Base-by-base conservation (phyloP, 1,140 invertebrate species). In the Sitobion miscanthi region DNA sequence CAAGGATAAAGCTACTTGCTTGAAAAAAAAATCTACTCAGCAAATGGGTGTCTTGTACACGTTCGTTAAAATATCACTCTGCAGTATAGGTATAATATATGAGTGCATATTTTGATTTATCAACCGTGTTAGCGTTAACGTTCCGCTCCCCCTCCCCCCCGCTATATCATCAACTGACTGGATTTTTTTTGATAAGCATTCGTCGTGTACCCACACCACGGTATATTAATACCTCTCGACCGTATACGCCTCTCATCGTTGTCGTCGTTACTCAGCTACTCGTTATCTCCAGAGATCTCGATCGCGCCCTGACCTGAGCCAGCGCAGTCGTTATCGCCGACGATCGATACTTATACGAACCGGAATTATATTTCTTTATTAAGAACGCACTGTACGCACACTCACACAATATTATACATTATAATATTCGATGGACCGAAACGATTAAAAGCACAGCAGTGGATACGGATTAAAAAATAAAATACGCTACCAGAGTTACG, bases 401-500 rank as follows among this genome's bases (percentile, higher is more conserved):
- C 30, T 17, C 62, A 69, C 30, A 77, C 5, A n/a, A 35, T 69
- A 69, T 9, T 9, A 30, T 30, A 62, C 2, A 9, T 9, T 69
- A n/a, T n/a, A n/a, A 77, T 17, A 25, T 85, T 14, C 38, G 38
- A 42, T 38, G 21, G 6, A 11, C 83, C 83, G 42, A 85, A 85
- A 23, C 42, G 83, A 85, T 85, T 85, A 45, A 45, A 25, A 85
- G 45, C 83, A 21, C 21, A 30, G 21, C 23, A 85, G 8, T 47
- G 7, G 62, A 14, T n/a, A 77, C 30, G 20, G 23, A 38, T 35
- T 21, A 83, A 35, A 83, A 77, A 77, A 83, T 83, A 3, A 21
- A 83, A 38, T 23, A n/a, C 17, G 90, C 90, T 82, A 91, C 90
- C 90, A 35, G 90, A 91, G 42, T 91, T 91, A 91, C 90, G 90